Evolutionary conservation across 1,140 invertebrate genomes (phyloP), one percentile per base, ranked within the genome.

Genomic region (Lysiphlebus fabarum): DNA sequence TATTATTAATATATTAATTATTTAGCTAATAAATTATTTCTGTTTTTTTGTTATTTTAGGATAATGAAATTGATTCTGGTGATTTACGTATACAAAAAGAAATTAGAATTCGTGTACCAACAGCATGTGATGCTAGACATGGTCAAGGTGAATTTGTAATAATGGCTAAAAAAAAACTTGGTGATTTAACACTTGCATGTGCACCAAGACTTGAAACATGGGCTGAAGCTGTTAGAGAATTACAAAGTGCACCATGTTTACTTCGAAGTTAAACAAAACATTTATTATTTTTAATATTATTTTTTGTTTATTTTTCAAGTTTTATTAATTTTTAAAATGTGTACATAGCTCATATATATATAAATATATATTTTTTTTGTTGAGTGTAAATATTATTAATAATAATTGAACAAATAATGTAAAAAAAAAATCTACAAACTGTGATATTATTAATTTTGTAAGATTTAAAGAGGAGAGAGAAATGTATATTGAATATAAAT

Each of bases 101-200:
- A 45, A 65, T 76, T 48, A 70, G 75, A 14, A 68, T 87, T 4
- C 81, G 86, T 43, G 83, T 90, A 38, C 81, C 86, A 0, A 79
- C 83, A 9, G 81, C 82, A 53, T 92, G 90, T 70, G 87, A 86
- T 7, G 87, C 88, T 12, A 76, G 81, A 37, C 82, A 85, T 34
- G 90, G 90, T 7, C 76, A 81, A 7, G 90, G 90, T 0, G 86
- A 90, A 74, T 91, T 91, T 78, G 81, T 92, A 38, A 86, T 92
- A 72, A 89, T 91, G 82, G 90, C 89, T 10, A 81, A 86, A 56
- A 79, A 87, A 58, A 82, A 86, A 62, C 80, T 93, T 8, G 89
- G 88, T 4, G 82, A 87, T 40, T 77, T 88, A n/a, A 79, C 83
- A 2, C 72, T 92, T 12, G 82, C 83, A 1, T 92, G 91, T 67